Conservation (phyloP, 2,113 vertebrate genomes). For the Rhinolophus ferrumequinum region DNA sequence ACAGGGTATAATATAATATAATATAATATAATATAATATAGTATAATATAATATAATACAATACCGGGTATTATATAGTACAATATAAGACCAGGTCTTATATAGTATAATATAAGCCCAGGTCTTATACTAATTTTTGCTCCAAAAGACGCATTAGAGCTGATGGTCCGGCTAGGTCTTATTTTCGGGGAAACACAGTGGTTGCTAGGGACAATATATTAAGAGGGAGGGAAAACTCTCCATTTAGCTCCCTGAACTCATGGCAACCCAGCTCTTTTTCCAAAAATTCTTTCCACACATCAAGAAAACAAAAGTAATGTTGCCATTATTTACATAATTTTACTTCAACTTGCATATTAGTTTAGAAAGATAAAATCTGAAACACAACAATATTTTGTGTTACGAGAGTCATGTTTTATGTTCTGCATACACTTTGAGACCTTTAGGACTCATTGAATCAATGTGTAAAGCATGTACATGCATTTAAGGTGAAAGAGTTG, state of each 20-base stretch:
- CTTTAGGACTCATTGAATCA: not conserved
- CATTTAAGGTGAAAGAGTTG: not conserved
- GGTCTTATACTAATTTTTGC: no score
- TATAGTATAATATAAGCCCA: no score
- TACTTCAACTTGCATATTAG: not conserved
- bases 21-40: no score
- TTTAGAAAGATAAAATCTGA: not conserved
- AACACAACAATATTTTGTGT: not conserved
- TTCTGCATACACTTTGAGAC: not conserved
- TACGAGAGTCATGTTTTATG: not conserved
- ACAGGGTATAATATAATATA: no score
- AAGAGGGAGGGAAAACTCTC: not conserved
- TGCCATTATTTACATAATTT: slow-evolving; percentile 16
- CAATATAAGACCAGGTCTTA: no score
- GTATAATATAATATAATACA: no score
- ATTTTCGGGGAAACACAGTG: not conserved
- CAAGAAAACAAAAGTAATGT: not conserved
- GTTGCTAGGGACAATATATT: not conserved
- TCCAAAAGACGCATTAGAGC: no score
- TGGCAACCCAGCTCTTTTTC: not conserved
- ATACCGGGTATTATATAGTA: no score
- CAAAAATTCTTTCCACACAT: not conserved
- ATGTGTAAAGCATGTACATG: not conserved
- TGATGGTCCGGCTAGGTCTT: no score
- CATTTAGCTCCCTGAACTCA: not conserved